A percentile compares a stretch with the other conserved stretches of the same genome.
Evolutionary conservation across 2,797 vertebrate species (phyloP).

Genomic region (Paratrypauchen microcephalus): DNA sequence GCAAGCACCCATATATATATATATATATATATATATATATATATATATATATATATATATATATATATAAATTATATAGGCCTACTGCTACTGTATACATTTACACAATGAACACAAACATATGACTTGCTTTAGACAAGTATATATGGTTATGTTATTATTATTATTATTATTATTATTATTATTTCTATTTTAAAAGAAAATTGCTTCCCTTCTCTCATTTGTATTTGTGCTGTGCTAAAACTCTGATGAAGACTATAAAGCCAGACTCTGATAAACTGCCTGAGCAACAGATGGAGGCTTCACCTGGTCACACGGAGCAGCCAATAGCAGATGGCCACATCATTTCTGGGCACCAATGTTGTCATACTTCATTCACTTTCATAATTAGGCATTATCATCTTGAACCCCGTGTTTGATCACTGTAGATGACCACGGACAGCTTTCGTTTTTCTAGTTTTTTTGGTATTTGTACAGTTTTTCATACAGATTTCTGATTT

Average conservation of each 20-base stretch:
- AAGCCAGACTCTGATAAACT: conserved; percentile 7
- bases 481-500: background rate
- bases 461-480: background rate
- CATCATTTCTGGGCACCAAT: conserved; percentile 7
- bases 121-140: too few species aligned
- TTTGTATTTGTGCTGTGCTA: background rate
- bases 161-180: too few species aligned
- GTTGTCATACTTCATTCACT: conserved; percentile 17
- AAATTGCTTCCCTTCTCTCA: too few species aligned
- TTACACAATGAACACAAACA: too few species aligned
- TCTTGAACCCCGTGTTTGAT: background rate
- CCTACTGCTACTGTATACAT: too few species aligned
- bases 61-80: too few species aligned
- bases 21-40: too few species aligned
- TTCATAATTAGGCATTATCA: conserved; percentile 15
- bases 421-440: background rate
- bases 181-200: too few species aligned
- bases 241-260: background rate
- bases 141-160: too few species aligned
- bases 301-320: conserved; percentile 17
- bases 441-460: background rate
- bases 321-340: conserved; percentile 22
- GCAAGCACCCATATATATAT: too few species aligned
- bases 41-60: too few species aligned
- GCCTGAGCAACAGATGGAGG: conserved; percentile 19